These are phyloP conservation scores for Pyrrhia umbra DNA, from an alignment of 2,888 invertebrate genomes.

Conservation along the genomic window DNA sequence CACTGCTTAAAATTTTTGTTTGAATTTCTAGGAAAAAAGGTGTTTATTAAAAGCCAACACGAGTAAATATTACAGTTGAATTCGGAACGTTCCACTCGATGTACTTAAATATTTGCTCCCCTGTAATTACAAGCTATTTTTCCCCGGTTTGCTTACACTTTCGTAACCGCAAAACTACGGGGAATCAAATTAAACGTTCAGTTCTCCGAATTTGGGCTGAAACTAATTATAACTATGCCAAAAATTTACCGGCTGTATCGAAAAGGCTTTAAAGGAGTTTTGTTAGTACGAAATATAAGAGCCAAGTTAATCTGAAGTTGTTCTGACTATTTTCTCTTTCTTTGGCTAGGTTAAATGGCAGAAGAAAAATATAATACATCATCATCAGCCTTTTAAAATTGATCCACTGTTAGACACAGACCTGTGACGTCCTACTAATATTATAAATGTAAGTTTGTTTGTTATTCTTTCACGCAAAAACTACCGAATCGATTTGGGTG, in stretches of 20 bases:
- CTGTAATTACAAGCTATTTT: neutral
- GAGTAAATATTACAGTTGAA: neutral
- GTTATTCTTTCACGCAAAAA: no score
- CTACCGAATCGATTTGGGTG: no score
- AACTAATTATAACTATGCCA: constrained; percentile 58
- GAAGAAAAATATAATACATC: no score
- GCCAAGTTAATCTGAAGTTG: constrained; percentile 46
- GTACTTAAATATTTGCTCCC: neutral
- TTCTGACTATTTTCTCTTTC: neutral
- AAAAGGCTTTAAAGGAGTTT: constrained; percentile 31
- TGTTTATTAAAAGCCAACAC: no score
- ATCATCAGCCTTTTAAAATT: no score
- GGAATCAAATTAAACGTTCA: constrained; percentile 57
- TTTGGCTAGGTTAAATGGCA: no score
- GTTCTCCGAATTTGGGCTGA: constrained; percentile 17
- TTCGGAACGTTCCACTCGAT: neutral
- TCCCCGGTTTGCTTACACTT: constrained; percentile 20
- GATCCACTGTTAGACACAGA: no score
- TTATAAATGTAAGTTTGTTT: no score
- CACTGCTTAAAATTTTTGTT: no score
- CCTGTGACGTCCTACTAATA: no score
- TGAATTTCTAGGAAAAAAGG: no score
- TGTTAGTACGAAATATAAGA: constrained; percentile 37
- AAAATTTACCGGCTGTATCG: constrained; percentile 48
- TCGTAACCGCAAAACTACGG: constrained; percentile 22